Evolutionary conservation across 2,113 vertebrate species (phyloP), one percentile per base, ranked within the genome.

Genomic region (Hippocampus comes): DNA sequence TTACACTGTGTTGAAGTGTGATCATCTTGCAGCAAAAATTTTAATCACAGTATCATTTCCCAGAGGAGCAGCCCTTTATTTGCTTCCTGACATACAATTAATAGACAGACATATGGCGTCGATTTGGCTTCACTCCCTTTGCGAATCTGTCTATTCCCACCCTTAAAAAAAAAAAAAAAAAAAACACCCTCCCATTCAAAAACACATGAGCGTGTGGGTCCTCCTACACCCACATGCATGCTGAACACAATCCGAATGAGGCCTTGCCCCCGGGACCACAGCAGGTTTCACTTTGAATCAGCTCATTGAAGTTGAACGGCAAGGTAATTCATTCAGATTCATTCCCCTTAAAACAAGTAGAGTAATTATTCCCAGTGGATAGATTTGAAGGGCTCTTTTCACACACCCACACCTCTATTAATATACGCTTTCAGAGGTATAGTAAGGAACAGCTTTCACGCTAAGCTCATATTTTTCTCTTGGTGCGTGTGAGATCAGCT

Each of bases 51-150:
- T 91, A 92, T 92, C 93, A 92, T 93, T 93, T 95, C 95, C 95
- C 92, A 72, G 30, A 77, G 74, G 85, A 79, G 23, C 42, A 59
- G 69, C 66, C n/a, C 12, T 2, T 92, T 38, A 7, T 91, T 93
- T 93, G 94, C 94, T 93, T 90, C 92, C 92, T 94, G 92, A 93
- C 91, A 95, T 94, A 93, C 93, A 93, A 94, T 95, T 95, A 96
- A 98, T 95, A 94, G 91, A 92, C 93, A 95, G 95, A 93, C 97
- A 99, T 98, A 98, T 98, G 96, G 95, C 96, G 94, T 94, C 94
- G 94, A 96, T 98, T 97, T 96, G 94, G 93, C 78, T 79, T 34
- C 9, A 57, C 64, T 78, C 73, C 72, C 77, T 75, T 68, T 76
- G 78, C 53, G 67, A 63, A 48, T n/a, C 53, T 73, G 38, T 43